A percentile compares a stretch with the other conserved stretches of the same genome.
These are phyloP conservation scores for Drosophila silvestris DNA, from an alignment of 2,888 invertebrate species.

Conservation along the genomic window DNA sequence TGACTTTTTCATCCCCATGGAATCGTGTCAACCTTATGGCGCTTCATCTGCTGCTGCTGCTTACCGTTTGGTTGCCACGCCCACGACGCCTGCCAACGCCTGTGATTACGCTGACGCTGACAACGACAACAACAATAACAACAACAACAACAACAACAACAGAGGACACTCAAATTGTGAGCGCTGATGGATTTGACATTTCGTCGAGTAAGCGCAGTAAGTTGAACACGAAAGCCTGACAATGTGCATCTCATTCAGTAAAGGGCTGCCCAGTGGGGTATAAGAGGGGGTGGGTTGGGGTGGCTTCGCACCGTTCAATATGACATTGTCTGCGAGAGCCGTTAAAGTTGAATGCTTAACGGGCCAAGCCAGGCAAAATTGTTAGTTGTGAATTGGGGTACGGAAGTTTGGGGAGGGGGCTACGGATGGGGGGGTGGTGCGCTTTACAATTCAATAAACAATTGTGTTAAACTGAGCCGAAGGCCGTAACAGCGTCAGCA, in stretches of 20 bases:
- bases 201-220: conserved; percentile 82
- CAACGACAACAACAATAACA: conserved; percentile 46
- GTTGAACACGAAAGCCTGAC: conserved; percentile 75
- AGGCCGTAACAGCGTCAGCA: conserved; percentile 42
- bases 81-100: conserved; percentile 34
- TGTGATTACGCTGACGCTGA: conserved; percentile 62
- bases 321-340: conserved; percentile 63
- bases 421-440: conserved; percentile 8
- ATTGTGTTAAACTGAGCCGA: conserved; percentile 79
- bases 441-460: conserved; percentile 80
- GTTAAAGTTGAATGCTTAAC: conserved; percentile 79
- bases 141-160: conserved; percentile 39
- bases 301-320: conserved; percentile 35
- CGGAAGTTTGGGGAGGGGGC: conserved; percentile 9
- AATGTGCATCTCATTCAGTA: conserved; percentile 71
- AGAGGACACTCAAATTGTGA: conserved; percentile 85
- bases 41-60: conserved; percentile 46
- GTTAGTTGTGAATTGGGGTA: conserved; percentile 33
- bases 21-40: conserved; percentile 74
- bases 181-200: conserved; percentile 84
- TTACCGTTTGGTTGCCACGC: conserved; percentile 36
- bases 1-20: conserved; percentile 79
- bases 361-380: conserved; percentile 66
- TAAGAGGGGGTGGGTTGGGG: background rate
- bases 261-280: conserved; percentile 40